Evolutionary conservation across 2,888 invertebrate genomes (phyloP), one percentile per base, ranked within the genome.

Genomic region (Linnaemya tessellans): DNA sequence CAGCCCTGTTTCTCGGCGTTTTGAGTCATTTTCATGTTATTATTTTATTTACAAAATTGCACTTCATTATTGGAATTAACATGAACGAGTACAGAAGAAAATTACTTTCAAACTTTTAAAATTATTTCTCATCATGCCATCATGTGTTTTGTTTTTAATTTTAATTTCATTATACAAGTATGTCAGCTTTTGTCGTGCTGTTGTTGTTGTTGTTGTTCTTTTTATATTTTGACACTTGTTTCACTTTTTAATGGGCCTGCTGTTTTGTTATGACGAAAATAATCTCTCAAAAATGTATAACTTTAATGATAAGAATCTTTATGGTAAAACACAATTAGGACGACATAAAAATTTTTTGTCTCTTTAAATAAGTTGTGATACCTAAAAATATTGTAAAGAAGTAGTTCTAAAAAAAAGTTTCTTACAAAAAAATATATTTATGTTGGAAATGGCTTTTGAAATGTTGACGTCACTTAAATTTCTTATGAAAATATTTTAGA

Each of bases 191-290:
- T 77, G 64, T 67, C 20, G 22, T 35, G 11, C 30, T 43, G 15
- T 15, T 54, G 75, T 77, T 30, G 30, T 30, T 30, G 30, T 30
- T n/a, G n/a, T n/a, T n/a, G n/a, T n/a, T n/a, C n/a, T n/a, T n/a
- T 46, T 46, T 56, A 43, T 30, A 35, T 67, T 65, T 58, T 68
- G 58, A 77, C 56, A 77, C 67, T 67, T 67, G 75, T 77, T 58
- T 58, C 22, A 58, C 8, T 46, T 46, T 58, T 46, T 58, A 30
- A 65, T 46, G 20, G 43, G 46, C 30, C 54, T 30, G 65, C 15
- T 65, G 54, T 64, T 38, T 73, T 10, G 22, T 41, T 56, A n/a
- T 10, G 20, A 60, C 35, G 22, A 51, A 43, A 62, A 62, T 46
- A 58, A 60, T 35, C 15, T 46, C 9, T 49, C 35, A 49, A 46